phyloP scores from a whole-genome alignment of 2,113 vertebrate species.

The Xiphophorus couchianus region DNA sequence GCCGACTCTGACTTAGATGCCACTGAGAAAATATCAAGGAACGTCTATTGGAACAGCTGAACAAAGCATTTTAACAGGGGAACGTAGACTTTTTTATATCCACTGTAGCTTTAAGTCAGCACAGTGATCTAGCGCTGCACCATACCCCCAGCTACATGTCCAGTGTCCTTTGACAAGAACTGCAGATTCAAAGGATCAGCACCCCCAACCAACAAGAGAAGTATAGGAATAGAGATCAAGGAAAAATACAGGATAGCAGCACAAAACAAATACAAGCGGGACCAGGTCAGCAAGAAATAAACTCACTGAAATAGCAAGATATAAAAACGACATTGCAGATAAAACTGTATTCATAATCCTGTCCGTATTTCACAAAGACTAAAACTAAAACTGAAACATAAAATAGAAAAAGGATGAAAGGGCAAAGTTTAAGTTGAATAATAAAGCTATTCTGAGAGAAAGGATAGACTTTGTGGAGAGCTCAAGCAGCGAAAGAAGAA shows the following conservation, averaged over 20 bases:
- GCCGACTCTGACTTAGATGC: too few species aligned
- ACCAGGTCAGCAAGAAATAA: slow-evolving; percentile 42
- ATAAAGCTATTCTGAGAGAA: slow-evolving; percentile 28
- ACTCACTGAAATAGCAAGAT: slow-evolving; percentile 30
- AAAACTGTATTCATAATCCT: slow-evolving; percentile 10
- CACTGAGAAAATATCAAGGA: too few species aligned
- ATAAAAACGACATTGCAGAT: slow-evolving; percentile 20
- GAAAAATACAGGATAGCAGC: slow-evolving; percentile 50
- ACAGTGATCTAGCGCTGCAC: slow-evolving; percentile 1
- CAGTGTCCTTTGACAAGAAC: slow-evolving; percentile 38
- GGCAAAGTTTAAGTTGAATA: slow-evolving; percentile 15
- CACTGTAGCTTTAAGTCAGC: background rate
- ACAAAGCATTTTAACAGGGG: too few species aligned
- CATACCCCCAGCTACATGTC: slow-evolving; percentile 8
- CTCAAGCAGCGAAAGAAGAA: slow-evolving; percentile 12
- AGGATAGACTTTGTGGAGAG: slow-evolving; percentile 28
- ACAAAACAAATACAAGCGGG: slow-evolving; percentile 31
- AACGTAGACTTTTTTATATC: too few species aligned
- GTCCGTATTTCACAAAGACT: slow-evolving; percentile 27
- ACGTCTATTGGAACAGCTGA: too few species aligned
- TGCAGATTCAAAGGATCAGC: slow-evolving; percentile 24
- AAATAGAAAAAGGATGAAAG: slow-evolving; percentile 3
- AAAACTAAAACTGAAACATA: background rate
- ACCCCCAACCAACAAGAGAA: slow-evolving; percentile 37
- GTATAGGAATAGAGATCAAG: slow-evolving; percentile 37